Base-by-base conservation (phyloP, 2,888 invertebrate genomes). In the Rhingia rostrata region DNA sequence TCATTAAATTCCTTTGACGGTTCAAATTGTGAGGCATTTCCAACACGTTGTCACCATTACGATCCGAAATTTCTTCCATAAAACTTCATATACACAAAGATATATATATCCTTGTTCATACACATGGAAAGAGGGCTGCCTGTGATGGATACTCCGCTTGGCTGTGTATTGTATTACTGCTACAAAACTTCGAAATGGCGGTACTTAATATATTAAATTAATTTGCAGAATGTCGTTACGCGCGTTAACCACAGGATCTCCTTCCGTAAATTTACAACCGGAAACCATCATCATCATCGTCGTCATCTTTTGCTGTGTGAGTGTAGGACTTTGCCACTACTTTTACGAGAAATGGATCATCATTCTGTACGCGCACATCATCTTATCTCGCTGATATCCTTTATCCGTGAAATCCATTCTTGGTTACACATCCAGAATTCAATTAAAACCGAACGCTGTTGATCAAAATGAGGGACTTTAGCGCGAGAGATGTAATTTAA, bases 171-270 rank as follows among this genome's bases (percentile, higher is more conserved):
- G 39, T 64, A 43, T 49, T 73, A 54, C 54, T 33, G 10, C 39
- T 2, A 37, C 70, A 58, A 80, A 60, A 61, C 60, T 82, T 66
- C 61, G 49, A 61, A 66, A 72, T 61, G 60, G 70, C 64, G 54
- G 22, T 49, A 72, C 72, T 72, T 82, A 74, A 54, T 78, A 72
- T 61, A 66, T 82, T 82, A 82, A 82, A 82, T 78, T 82, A 82
- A 82, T 82, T 82, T 82, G 64, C 53, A 82, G 66, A 78, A 82
- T 72, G 78, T 78, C 82, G 67, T 78, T 78, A 72, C 37, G 77
- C 70, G 60, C 70, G 60, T 78, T 66, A 77, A 82, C 82, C 82
- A 82, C 78, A 72, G 54, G 72, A 82, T 78, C 82, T 78, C 82
- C 78, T 72, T 72, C 54, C 54, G 72, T 14, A 49, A 61, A 66